Conservation (phyloP, 35 echinoderm and acorn worm genomes). For the Amphiura filiformis region DNA sequence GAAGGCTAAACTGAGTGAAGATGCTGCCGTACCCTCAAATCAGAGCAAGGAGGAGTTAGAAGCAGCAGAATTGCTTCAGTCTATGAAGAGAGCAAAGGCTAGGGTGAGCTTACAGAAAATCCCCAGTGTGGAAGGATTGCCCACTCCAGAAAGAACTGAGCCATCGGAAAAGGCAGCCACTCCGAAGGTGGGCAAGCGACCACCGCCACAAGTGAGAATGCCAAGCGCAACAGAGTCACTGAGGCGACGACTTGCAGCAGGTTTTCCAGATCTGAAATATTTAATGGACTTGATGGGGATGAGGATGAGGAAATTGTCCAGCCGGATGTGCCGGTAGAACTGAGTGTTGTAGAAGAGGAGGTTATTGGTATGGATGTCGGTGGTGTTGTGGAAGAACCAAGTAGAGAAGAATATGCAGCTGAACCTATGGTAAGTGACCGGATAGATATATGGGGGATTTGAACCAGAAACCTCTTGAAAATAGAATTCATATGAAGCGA, state of each 20-base stretch:
- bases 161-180: neutral
- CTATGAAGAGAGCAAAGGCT: constrained; percentile 7
- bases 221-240: neutral
- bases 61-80: constrained; percentile 9
- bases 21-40: neutral
- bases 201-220: neutral
- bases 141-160: neutral
- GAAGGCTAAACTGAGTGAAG: neutral
- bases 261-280: neutral
- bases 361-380: constrained; percentile 23
- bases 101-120: neutral
- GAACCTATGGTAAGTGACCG: constrained; percentile 18
- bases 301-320: neutral
- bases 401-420: neutral
- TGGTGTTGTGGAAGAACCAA: constrained; percentile 5
- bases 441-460: neutral
- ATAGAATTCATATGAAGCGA: neutral
- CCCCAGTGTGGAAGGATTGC: neutral
- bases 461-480: neutral
- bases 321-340: neutral
- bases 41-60: constrained; percentile 17
- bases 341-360: constrained; percentile 23
- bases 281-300: neutral
- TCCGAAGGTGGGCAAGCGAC: neutral
- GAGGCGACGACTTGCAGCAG: neutral